Base-by-base conservation (phyloP, 2,888 invertebrate species). In the Zhuqinia jingwanae region DNA sequence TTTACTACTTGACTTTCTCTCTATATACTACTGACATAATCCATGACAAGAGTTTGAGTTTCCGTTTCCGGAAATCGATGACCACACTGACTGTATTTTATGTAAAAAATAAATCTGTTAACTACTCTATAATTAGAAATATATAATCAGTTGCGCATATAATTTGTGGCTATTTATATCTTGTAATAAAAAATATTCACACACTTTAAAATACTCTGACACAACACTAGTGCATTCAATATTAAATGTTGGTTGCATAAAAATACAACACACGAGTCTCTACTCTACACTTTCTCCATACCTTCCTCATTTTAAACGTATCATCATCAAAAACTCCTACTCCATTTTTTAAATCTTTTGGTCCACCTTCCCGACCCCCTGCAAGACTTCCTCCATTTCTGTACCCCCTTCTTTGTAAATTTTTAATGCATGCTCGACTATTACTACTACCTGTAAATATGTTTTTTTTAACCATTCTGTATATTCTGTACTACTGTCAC, bases 11-110 rank as follows among this genome's bases (percentile, higher is more conserved):
- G 27, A 63, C 22, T 30, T 42, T 36, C 8, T 8, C 8, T 6
- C 36, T 8, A 36, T 6, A 36, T n/a, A n/a, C n/a, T 60, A 84
- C 84, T 84, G 84, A 78, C 83, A 75, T 45, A 17, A 56, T 22
- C 22, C 20, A 20, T n/a, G 63, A 84, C 84, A 78, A 68, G 84
- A 77, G 84, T 84, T 84, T 84, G 84, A 77, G 58, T 53, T 84
- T 84, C 77, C 84, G 58, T 53, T 84, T 84, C 77, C 73, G 50
- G 47, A 53, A 53, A 73, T 50, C 30, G 25, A 50, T 76, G 58
- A 76, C 36, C 36, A 36, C 36, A 36, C 76, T 76, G 76, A 76
- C 76, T 76, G 50, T 50, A 50, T n/a, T 76, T 58, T 76, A 76
- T 76, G 76, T 76, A 76, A n/a, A 58, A 42, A 56, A 22, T 20